Evolutionary conservation across 2,888 invertebrate genomes (phyloP), one percentile per base, ranked within the genome.

Genomic region (Callimorpha dominula): DNA sequence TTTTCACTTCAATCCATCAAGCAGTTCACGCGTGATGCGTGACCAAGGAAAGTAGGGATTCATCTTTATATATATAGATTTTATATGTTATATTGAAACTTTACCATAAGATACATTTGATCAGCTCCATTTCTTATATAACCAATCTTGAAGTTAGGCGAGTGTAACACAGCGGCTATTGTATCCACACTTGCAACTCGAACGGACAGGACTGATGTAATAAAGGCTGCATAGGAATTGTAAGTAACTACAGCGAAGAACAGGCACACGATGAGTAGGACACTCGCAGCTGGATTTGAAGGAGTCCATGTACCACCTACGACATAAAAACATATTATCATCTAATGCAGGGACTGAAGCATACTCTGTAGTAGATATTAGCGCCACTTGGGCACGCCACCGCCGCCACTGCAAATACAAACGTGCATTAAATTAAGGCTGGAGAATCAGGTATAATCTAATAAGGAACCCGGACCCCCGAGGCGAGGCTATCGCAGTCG

Each of bases 141-240:
- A 0, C 97, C 97, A 65, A 97, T 95, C 83, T 96, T 96, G 80
- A 97, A 96, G 81, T 96, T 94, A 31, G 96, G 96, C 7, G 96
- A 95, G 67, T 91, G 89, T 4, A 97, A 88, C 1, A 97, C 95
- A 68, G 97, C 97, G 0, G 95, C 92, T 4, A 97, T 94, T 2
- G 96, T 96, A 71, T 95, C 96, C 31, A 97, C 96, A 68, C 93
- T 95, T 50, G 95, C 94, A 0, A 96, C 96, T 68, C 97, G 94
- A 0, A 97, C 96, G 0, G 97, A 97, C 70, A 97, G 88, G 64
- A 97, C 96, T 0, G 97, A 97, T 0, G 97, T 97, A 68, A 97
- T 97, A 82, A 97, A 97, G 0, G 97, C 97, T 0, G 97, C 97
- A 81, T 97, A 97, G 0, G 97, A 96, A 83, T 97, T 97, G 87